Base-by-base conservation (phyloP, 2,888 invertebrate species). In the Aphodius sticticus region DNA sequence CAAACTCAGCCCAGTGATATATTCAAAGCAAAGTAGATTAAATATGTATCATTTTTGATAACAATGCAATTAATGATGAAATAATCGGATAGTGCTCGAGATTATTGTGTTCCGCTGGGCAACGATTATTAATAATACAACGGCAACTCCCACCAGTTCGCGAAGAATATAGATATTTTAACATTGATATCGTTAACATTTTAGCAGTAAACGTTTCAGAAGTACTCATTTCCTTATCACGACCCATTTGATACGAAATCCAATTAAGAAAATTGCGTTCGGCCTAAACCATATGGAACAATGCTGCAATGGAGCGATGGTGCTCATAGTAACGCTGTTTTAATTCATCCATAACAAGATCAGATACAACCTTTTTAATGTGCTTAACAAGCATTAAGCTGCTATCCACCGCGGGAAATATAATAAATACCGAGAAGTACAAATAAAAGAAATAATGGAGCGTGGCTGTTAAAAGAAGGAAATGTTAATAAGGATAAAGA, bases 181-280 rank as follows among this genome's bases (percentile, higher is more conserved):
- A 53, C 53, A 9, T 7, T 53, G 53, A 53, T 53, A 53, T 53
- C 53, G 53, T 53, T 53, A 9, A 53, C 53, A 12, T 53, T 53
- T 53, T 53, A 53, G 12, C 53, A 53, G 7, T 53, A 53, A 53
- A 53, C 12, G 53, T 12, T 12, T 53, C 53, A 12, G 53, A 53
- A 53, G 53, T 53, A 12, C 53, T 53, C 53, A 53, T 53, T 53
- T 35, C 36, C 35, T 74, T 74, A 74, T 74, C 74, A 74, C 36
- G 7, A 37, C 16, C 26, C 36, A 36, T 74, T 74, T 74, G 74
- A 74, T 74, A 74, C 35, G 74, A 74, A 74, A 74, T 74, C 74
- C 74, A 74, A 74, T 74, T 74, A 74, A 74, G 74, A 74, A 74
- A 74, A 74, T 74, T 74, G 36, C 74, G 74, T 74, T 74, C n/a